A percentile compares a stretch with the other conserved stretches of the same genome.
Evolutionary conservation across 2,797 vertebrate species (phyloP).

Genomic region (Takifugu ocellatus): DNA sequence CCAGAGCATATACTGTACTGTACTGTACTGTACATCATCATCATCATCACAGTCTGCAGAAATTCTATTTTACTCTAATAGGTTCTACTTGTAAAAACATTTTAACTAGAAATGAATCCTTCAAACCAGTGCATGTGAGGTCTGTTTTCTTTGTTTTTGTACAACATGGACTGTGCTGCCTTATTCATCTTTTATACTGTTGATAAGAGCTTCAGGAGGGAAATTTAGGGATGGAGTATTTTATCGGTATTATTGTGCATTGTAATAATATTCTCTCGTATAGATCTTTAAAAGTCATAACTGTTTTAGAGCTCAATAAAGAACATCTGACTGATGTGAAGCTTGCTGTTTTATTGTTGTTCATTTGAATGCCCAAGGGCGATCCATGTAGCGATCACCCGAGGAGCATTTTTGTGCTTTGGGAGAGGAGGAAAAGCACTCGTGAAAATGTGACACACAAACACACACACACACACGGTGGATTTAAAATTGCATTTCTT

Average conservation of each 20-base stretch:
- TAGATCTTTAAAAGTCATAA: constrained; percentile 45
- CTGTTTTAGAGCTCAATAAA: constrained; percentile 64
- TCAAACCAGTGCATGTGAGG: constrained; percentile 42
- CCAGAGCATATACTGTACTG: constrained; percentile 6
- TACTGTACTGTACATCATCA: not conserved
- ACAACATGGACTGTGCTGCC: constrained; percentile 68
- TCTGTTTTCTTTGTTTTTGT: constrained; percentile 37
- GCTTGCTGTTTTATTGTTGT: constrained; percentile 5
- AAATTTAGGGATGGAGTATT: constrained; percentile 26
- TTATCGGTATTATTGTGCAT: constrained; percentile 24
- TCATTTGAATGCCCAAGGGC: constrained; percentile 6
- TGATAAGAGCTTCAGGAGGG: constrained; percentile 36
- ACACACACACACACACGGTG: not conserved
- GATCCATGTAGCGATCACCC: not conserved
- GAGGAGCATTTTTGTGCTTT: constrained; percentile 6
- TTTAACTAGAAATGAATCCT: constrained; percentile 14
- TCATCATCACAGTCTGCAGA: constrained; percentile 5
- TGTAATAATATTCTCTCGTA: constrained; percentile 40
- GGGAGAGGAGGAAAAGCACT: not conserved
- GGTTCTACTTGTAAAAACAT: constrained; percentile 6
- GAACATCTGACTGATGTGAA: constrained; percentile 37
- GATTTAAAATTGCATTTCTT: constrained; percentile 31
- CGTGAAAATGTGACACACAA: too few relatives aligned
- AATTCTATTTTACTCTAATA: constrained; percentile 9
- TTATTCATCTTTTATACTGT: constrained; percentile 61